Evolutionary conservation across 2,113 vertebrate genomes (phyloP), one percentile per base, ranked within the genome.

Genomic region (Solea senegalensis): DNA sequence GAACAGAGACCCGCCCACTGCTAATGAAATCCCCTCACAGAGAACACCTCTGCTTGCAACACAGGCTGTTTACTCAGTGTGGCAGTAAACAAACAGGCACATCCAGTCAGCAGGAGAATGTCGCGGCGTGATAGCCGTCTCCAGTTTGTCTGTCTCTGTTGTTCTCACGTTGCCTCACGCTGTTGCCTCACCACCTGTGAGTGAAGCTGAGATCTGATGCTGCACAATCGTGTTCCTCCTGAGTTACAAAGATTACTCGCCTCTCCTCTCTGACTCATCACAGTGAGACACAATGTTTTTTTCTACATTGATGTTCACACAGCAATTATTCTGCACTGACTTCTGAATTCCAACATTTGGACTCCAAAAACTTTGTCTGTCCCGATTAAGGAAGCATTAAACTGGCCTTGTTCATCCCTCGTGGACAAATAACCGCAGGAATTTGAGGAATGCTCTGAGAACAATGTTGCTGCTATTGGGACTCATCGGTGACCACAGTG

Each of bases 371-470:
- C 11, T 43, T 40, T 66, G 58, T 61, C 69, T 69, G 39, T 65
- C 49, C 64, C 77, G 44, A 74, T 70, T 54, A 21, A 57, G 67
- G 78, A 81, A 79, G 76, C 54, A 78, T 81, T 72, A 78, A 34
- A 85, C 76, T 21, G 51, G 28, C 76, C 83, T 80, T 62, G 78
- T 83, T 88, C 77, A 86, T 91, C 81, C 73, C 77, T 84, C 85
- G 80, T 67, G 71, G 72, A 80, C 65, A 88, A 89, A 91, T 88
- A 90, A 75, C 90, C 88, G 63, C 90, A 89, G 85, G 90, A 88
- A 93, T 92, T 21, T 57, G 39, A 71, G 61, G 87, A 92, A 93
- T 91, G 87, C 75, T 9, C 69, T 62, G 77, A 80, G 86, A 90
- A 90, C 84, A 89, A 83, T 74, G 81, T 88, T 83, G 85, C 76